Conservation (phyloP, 2,888 invertebrate species). For the Hyposoter didymator region DNA sequence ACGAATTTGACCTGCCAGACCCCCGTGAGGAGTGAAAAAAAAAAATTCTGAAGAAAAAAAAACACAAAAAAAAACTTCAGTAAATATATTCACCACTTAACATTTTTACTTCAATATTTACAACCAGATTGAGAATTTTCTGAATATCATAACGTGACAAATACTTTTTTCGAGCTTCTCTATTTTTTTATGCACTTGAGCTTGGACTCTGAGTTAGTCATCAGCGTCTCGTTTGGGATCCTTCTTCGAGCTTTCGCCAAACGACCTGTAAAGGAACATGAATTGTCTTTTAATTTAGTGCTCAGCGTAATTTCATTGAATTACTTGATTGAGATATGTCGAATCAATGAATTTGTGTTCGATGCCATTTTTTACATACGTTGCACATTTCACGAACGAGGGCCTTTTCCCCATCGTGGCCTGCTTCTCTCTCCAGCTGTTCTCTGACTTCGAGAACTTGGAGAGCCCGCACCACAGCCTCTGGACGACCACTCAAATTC, state of each 20-base stretch:
- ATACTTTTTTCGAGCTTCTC: constrained; percentile 23
- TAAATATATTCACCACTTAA: no score
- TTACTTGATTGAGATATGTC: not conserved
- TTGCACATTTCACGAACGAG: constrained; percentile 98
- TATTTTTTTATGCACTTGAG: constrained; percentile 18
- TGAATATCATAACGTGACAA: constrained; percentile 53
- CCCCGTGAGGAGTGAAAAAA: no score
- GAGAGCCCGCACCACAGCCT: constrained; percentile 96
- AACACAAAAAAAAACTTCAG: no score
- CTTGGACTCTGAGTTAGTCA: constrained; percentile 23
- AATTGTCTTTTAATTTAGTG: not conserved
- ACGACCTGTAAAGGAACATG: constrained; percentile 87
- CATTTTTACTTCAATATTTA: no score
- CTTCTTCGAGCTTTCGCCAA: constrained; percentile 95
- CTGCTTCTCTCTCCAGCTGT: constrained; percentile 91
- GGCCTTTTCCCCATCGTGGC: constrained; percentile 94
- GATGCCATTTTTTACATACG: constrained; percentile 84
- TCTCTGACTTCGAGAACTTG: constrained; percentile 97
- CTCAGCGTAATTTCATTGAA: not conserved
- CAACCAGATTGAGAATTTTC: not conserved
- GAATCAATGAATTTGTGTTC: not conserved
- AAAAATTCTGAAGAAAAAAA: no score
- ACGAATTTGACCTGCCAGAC: no score
- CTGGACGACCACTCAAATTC: constrained; percentile 89
- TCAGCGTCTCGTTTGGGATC: constrained; percentile 87